Conservation (phyloP, 2,113 vertebrate genomes). For the Thymallus thymallus region DNA sequence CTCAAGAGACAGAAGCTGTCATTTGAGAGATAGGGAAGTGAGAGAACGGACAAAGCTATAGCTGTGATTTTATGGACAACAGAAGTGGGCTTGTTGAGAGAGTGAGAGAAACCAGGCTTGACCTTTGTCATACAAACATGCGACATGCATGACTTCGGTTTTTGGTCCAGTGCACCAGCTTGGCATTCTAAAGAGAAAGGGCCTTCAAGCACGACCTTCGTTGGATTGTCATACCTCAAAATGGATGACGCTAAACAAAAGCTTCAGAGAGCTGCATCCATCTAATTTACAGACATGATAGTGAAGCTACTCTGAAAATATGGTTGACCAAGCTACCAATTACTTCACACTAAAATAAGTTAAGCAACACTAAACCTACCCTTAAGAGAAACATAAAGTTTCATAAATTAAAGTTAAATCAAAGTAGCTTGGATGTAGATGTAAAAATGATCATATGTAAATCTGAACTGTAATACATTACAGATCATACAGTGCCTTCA, state of each 20-base stretch:
- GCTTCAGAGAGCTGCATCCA: constrained; percentile 25
- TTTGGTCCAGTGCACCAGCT: constrained; percentile 30
- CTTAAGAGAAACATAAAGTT: too few species aligned
- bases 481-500: too few species aligned
- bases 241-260: constrained; percentile 35
- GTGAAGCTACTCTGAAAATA: background rate
- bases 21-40: constrained; percentile 57
- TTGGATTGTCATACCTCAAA: constrained; percentile 8
- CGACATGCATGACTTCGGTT: constrained; percentile 33
- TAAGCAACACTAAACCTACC: too few species aligned
- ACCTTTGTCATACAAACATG: constrained; percentile 52
- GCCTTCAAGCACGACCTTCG: constrained; percentile 32
- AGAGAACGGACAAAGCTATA: constrained; percentile 54
- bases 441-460: too few species aligned
- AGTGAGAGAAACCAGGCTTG: constrained; percentile 51
- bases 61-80: constrained; percentile 49
- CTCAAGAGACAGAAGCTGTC: constrained; percentile 54
- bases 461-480: too few species aligned
- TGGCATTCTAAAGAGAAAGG: constrained; percentile 26
- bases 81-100: constrained; percentile 45
- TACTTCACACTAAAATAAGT: too few species aligned
- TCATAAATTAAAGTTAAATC: too few species aligned
- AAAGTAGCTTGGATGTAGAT: too few species aligned
- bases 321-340: too few species aligned
- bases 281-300: constrained; percentile 9